Evolutionary conservation across 2,113 vertebrate genomes (phyloP).

Genomic region (Phrynosoma platyrhinos): DNA sequence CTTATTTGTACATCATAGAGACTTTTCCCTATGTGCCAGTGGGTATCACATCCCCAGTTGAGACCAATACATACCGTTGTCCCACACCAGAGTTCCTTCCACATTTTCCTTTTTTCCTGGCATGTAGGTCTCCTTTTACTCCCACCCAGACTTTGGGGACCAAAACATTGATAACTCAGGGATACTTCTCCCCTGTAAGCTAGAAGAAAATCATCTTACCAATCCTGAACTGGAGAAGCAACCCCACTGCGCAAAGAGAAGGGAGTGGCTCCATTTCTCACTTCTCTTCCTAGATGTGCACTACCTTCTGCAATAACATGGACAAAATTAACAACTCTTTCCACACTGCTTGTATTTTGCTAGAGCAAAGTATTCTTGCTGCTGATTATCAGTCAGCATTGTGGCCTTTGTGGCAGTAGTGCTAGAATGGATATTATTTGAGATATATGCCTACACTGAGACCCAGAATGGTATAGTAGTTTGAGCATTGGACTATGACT

Average conservation of each 20-base stretch:
- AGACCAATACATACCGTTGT: background rate
- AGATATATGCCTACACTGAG: background rate
- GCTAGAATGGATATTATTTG: background rate
- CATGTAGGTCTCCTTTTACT: no score
- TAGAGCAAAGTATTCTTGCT: background rate
- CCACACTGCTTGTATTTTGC: background rate
- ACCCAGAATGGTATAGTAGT: no score
- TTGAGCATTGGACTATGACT: no score
- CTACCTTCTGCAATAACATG: background rate
- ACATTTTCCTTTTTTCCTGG: background rate
- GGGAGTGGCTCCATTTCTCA: background rate
- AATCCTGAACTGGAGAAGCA: background rate
- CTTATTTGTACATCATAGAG: no score
- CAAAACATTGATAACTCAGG: background rate
- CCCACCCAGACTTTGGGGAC: background rate
- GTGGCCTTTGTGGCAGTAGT: no score
- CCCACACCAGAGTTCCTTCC: background rate
- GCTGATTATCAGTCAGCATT: background rate
- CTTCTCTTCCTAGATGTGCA: background rate
- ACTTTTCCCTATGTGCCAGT: background rate
- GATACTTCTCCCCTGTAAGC: background rate
- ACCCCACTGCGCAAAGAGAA: background rate
- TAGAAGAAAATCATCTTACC: background rate
- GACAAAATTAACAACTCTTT: background rate
- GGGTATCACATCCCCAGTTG: slow-evolving; percentile 45